Conservation (phyloP, 1,140 invertebrate species). For the Drosophila bocki region DNA sequence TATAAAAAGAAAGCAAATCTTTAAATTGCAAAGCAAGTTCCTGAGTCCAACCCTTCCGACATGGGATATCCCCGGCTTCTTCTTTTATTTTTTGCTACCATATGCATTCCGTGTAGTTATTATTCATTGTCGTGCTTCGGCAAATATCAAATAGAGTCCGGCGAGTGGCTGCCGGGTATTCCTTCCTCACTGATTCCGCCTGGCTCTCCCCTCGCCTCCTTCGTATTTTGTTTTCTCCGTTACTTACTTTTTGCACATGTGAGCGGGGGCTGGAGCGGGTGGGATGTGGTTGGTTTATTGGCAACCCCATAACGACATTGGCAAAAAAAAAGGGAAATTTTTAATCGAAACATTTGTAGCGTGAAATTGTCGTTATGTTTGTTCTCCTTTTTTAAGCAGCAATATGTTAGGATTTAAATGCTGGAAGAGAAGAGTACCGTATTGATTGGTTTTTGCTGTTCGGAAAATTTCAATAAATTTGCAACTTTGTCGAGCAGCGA, state of each 20-base stretch:
- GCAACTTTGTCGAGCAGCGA: constrained; percentile 18
- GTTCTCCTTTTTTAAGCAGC: constrained; percentile 52
- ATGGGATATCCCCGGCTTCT: constrained; percentile 15
- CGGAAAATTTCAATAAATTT: constrained; percentile 41
- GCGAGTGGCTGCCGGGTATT: constrained; percentile 49
- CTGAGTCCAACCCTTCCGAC: constrained; percentile 10
- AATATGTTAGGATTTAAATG: constrained; percentile 77
- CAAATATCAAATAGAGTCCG: constrained; percentile 77
- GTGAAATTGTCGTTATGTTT: constrained; percentile 76
- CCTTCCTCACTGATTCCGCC: constrained; percentile 15
- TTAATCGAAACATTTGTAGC: constrained; percentile 82
- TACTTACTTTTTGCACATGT: constrained; percentile 59
- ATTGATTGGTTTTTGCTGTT: constrained; percentile 46
- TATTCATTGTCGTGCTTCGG: constrained; percentile 79
- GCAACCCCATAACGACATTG: constrained; percentile 56
- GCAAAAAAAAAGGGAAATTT: constrained; percentile 41
- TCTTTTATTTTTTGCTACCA: constrained; percentile 52
- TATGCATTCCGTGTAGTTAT: constrained; percentile 76
- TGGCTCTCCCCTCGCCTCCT: constrained; percentile 6
- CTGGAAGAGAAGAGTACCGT: constrained; percentile 5
- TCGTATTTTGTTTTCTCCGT: constrained; percentile 35
- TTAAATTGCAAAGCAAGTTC: constrained; percentile 25
- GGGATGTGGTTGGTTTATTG: constrained; percentile 58
- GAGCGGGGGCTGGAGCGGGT: constrained; percentile 19
- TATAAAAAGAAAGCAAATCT: constrained; percentile 6